A percentile compares a stretch with the other conserved stretches of the same genome.
phyloP scores from a whole-genome alignment of 2,113 vertebrate genomes.

The Syngnathus scovelli region DNA sequence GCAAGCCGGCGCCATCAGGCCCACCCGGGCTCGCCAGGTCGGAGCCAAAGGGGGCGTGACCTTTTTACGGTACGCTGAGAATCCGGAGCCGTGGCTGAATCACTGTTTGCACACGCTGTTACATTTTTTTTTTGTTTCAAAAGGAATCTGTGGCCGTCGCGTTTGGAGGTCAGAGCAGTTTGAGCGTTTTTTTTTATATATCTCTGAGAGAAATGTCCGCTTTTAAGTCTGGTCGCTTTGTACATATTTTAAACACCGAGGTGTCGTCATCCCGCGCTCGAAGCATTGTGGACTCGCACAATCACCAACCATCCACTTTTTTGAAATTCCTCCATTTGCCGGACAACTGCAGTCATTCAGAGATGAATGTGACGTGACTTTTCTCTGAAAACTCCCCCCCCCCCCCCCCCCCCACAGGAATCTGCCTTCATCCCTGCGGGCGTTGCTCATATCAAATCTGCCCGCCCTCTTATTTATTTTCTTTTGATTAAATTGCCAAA shows the following conservation, averaged over 20 bases:
- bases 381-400: conserved; percentile 11
- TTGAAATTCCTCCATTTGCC: conserved; percentile 39
- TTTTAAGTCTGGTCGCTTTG: conserved; percentile 57
- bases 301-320: conserved; percentile 48
- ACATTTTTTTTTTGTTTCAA: conserved; percentile 23
- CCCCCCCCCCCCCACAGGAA: conserved; percentile 2
- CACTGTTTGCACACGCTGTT: conserved; percentile 39
- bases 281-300: conserved; percentile 63
- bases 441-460: conserved; percentile 13
- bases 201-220: conserved; percentile 21
- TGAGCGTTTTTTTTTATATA: conserved; percentile 1
- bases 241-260: conserved; percentile 71
- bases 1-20: conserved; percentile 33
- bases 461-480: conserved; percentile 4
- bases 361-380: conserved; percentile 32
- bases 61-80: conserved; percentile 32
- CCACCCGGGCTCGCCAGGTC: conserved; percentile 30
- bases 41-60: conserved; percentile 20
- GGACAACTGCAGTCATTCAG: conserved; percentile 50
- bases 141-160: conserved; percentile 15
- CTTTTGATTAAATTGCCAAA: conserved; percentile 32
- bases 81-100: conserved; percentile 58
- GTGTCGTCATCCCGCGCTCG: conserved; percentile 25
- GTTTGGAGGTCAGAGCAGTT: background rate
- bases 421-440: conserved; percentile 36